Evolutionary conservation across 2,888 invertebrate species (phyloP).

Genomic region (Lasioglossum zephyrum): DNA sequence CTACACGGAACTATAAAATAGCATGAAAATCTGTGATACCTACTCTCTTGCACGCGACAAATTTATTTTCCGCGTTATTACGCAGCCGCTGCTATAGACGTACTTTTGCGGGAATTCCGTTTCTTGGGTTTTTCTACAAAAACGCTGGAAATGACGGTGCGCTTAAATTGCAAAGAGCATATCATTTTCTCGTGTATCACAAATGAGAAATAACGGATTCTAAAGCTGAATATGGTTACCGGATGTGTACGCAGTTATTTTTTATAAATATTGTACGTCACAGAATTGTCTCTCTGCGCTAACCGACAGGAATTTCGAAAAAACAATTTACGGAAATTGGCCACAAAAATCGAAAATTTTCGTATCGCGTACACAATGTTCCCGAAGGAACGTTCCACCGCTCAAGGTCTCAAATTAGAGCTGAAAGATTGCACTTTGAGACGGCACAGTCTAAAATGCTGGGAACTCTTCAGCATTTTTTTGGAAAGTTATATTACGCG

Average conservation of each 20-base stretch:
- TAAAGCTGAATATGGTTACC: not conserved
- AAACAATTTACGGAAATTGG: no score
- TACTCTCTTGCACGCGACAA: not conserved
- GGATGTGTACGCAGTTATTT: not conserved
- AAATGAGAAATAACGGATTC: not conserved
- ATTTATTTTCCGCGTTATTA: not conserved
- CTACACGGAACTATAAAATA: conserved; percentile 1
- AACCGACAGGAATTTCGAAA: no score
- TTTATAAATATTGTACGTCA: not conserved
- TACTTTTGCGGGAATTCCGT: not conserved
- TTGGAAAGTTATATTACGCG: no score
- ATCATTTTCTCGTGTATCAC: not conserved
- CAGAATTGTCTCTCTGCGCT: no score
- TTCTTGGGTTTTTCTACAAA: not conserved
- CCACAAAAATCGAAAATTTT: no score
- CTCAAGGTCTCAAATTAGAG: no score
- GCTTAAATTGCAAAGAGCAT: not conserved
- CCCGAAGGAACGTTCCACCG: not conserved
- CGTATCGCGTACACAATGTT: not conserved
- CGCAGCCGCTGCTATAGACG: not conserved
- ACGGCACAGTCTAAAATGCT: no score
- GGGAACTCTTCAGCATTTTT: no score
- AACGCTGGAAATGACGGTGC: not conserved
- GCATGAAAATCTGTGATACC: not conserved
- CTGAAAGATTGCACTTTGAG: no score